Evolutionary conservation across 2,113 vertebrate genomes (phyloP).

Genomic region (Conger conger): DNA sequence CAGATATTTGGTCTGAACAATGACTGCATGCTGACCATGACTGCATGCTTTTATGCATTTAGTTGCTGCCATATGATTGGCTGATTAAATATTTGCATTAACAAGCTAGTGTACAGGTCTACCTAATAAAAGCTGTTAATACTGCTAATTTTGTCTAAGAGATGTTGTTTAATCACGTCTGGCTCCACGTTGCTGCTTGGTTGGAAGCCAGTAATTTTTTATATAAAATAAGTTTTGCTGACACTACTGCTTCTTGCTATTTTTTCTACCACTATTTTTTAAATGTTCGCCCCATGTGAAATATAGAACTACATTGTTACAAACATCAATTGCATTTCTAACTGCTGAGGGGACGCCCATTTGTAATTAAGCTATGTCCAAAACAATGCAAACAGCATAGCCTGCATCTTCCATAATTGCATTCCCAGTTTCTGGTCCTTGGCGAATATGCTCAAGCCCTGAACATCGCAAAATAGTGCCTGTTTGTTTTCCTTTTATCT

Average conservation of each 20-base stretch:
- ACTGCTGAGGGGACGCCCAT: conserved; percentile 25
- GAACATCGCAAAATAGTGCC: conserved; percentile 45
- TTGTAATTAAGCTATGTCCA: neutral
- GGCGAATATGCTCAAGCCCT: conserved; percentile 51
- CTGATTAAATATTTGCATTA: no score
- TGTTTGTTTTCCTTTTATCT: conserved; percentile 76
- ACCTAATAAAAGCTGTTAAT: conserved; percentile 49
- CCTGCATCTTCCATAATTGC: conserved; percentile 26
- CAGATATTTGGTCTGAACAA: no score
- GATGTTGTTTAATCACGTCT: conserved; percentile 60
- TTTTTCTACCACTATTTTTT: neutral
- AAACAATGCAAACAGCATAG: conserved; percentile 13
- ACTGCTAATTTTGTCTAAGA: conserved; percentile 59
- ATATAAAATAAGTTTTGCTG: conserved; percentile 37
- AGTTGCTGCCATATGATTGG: no score
- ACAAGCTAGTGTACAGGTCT: no score
- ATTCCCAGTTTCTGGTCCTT: conserved; percentile 50
- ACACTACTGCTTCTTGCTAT: conserved; percentile 18
- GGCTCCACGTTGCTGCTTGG: conserved; percentile 55
- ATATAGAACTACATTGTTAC: neutral
- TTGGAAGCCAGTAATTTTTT: conserved; percentile 49
- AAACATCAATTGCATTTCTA: conserved; percentile 44
- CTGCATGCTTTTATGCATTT: no score
- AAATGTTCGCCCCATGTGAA: neutral
- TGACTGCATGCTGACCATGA: no score